phyloP scores from a whole-genome alignment of 2,888 invertebrate genomes.

The Metopia argyrocephala region DNA sequence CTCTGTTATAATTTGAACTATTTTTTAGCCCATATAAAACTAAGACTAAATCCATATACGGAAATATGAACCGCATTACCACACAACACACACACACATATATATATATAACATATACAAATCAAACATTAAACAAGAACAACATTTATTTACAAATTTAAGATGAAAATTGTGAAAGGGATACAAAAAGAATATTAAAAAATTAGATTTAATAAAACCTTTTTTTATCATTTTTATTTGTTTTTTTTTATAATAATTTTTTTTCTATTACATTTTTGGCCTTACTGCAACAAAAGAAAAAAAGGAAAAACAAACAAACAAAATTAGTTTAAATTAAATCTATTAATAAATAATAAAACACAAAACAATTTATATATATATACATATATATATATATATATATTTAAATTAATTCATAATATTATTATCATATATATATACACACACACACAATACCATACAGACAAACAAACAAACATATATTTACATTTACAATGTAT shows the following conservation, averaged over 20 bases:
- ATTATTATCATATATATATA: constrained; percentile 55
- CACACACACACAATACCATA: constrained; percentile 26
- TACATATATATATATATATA: too few species aligned
- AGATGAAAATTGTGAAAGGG: constrained; percentile 57
- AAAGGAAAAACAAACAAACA: constrained; percentile 15
- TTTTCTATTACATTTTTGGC: constrained; percentile 74
- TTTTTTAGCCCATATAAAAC: too few species aligned
- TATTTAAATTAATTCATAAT: too few species aligned
- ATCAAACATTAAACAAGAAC: constrained; percentile 28
- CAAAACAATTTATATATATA: constrained; percentile 53
- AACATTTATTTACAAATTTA: constrained; percentile 59
- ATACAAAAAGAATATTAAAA: constrained; percentile 57
- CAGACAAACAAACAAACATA: constrained; percentile 58
- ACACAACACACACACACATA: constrained; percentile 2
- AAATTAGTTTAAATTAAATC: constrained; percentile 67
- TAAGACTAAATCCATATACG: too few species aligned
- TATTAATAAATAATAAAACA: constrained; percentile 47
- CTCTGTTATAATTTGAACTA: too few species aligned
- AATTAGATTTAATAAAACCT: constrained; percentile 56
- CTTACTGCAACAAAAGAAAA: constrained; percentile 69
- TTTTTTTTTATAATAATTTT: constrained; percentile 50
- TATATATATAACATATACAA: constrained; percentile 30
- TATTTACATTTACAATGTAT: constrained; percentile 65
- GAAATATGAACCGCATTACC: too few species aligned
- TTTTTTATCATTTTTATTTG: constrained; percentile 49